Evolutionary conservation across 92 coral and sea anemone species (phyloP), one percentile per base, ranked within the genome.

Genomic region (Palythoa caribaeorum): DNA sequence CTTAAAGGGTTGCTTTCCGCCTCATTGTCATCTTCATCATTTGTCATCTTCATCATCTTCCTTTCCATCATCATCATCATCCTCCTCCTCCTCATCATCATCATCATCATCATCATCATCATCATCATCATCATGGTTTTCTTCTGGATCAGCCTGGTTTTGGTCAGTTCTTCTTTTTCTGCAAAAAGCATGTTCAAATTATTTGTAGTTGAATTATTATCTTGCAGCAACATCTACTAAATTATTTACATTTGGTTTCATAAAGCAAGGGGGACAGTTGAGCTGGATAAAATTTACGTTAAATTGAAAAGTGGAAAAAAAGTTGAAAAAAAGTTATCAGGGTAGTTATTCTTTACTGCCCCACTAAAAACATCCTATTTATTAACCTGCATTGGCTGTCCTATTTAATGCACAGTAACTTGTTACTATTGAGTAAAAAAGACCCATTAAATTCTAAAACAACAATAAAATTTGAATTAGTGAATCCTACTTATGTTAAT

Each of bases 1-100:
- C 84, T 73, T 83, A 66, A 60, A 38, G 90, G 77, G 20, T 62
- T 76, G n/a, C 77, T 83, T 53, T 76, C 19, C 70, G 52, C 65
- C 59, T 86, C 79, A 76, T 86, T 69, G 48, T 72, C 81, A 21
- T 78, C 83, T 1, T 55, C 84, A 52, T 76, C 62, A 76, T 76
- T 47, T 0, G n/a, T n/a, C n/a, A n/a, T n/a, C n/a, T n/a, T n/a
- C n/a, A n/a, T n/a, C n/a, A n/a, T n/a, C n/a, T n/a, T n/a, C n/a
- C n/a, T n/a, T n/a, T n/a, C n/a, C n/a, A n/a, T n/a, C n/a, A n/a
- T n/a, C n/a, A n/a, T n/a, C n/a, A n/a, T n/a, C n/a, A n/a, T n/a
- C n/a, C n/a, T n/a, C n/a, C n/a, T n/a, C n/a, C n/a, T n/a, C n/a
- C n/a, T n/a, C n/a, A n/a, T n/a, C n/a, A n/a, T 21, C 88, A 37